Evolutionary conservation across 2,113 vertebrate genomes (phyloP), one percentile per base, ranked within the genome.

Genomic region (Leucopsar rothschildi): DNA sequence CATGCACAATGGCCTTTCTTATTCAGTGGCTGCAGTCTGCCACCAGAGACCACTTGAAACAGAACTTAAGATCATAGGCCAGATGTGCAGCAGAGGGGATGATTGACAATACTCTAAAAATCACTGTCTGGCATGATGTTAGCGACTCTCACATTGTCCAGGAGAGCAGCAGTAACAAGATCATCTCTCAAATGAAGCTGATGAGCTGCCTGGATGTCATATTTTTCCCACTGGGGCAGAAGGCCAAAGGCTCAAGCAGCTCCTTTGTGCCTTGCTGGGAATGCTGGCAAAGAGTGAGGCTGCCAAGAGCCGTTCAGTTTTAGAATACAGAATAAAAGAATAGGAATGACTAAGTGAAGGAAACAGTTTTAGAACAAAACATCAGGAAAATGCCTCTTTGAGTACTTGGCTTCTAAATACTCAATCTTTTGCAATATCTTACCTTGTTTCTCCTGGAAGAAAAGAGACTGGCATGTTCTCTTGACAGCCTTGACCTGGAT

Each of bases 361-460:
- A 92, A 90, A 73, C 11, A 11, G 17, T 27, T 88, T 90, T 52
- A 92, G 78, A 55, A 93, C 15, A 76, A 47, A 80, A 18, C 31
- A 81, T 40, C 33, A 44, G 44, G 52, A 81, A 90, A 93, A 68
- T 9, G 21, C 12, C 57, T 70, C 56, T 88, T 77, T 18, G 17
- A 71, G 25, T 44, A 18, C 50, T 90, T 83, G 81, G 39, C 40
- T 90, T 64, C 47, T 60, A 75, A 86, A 83, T 31, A 44, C 52
- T 65, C 76, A 20, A 49, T 80, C 53, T 80, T 87, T 60, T 76
- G 18, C 35, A 82, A 19, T 61, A 57, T 24, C 47, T 59, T 98
- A 99, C 99, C 99, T 99, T 98, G 98, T 98, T 92, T 99, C 99
- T 90, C 99, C 99, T 5, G 99, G 99, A 64, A 99, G 98, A 97